Conservation (phyloP, 1,140 invertebrate species). For the Battus philenor region DNA sequence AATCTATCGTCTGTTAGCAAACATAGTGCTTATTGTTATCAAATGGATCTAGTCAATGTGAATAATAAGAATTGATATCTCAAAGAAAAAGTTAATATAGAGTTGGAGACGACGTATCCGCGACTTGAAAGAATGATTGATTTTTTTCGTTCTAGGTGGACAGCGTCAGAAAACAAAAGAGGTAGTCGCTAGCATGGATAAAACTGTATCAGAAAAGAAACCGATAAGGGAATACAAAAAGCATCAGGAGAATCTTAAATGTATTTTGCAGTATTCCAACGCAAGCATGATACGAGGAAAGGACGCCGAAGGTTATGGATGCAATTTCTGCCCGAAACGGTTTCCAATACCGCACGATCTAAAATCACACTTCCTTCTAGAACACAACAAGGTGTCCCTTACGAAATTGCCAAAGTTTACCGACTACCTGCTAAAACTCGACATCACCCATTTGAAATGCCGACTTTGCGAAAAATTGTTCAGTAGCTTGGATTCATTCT, state of each 20-base stretch:
- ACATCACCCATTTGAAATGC: slow-evolving; percentile 40
- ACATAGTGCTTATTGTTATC: no score
- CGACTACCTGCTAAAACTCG: slow-evolving; percentile 30
- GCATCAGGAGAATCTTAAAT: slow-evolving; percentile 26
- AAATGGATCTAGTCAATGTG: no score
- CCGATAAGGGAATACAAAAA: slow-evolving; percentile 19
- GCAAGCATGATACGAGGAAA: slow-evolving; percentile 33
- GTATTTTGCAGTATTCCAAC: slow-evolving; percentile 33
- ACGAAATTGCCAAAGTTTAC: slow-evolving; percentile 18
- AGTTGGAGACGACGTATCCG: no score
- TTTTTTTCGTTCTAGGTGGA: slow-evolving; percentile 26
- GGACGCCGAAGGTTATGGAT: slow-evolving; percentile 30
- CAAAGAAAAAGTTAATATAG: no score
- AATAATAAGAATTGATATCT: no score
- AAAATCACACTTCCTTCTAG: slow-evolving; percentile 23
- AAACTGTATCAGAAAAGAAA: slow-evolving; percentile 9
- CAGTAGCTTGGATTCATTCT: slow-evolving; percentile 23
- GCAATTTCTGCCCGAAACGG: slow-evolving; percentile 29
- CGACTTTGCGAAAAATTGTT: slow-evolving; percentile 26
- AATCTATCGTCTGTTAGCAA: no score
- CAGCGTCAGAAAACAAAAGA: slow-evolving; percentile 15
- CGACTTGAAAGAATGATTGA: slow-evolving; percentile 8
- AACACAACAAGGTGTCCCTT: slow-evolving; percentile 19
- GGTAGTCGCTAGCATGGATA: slow-evolving; percentile 10
- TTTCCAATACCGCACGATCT: slow-evolving; percentile 20